A percentile compares a stretch with the other conserved stretches of the same genome.
These are phyloP conservation scores for Coelinius sp. DNA, from an alignment of 2,888 invertebrate genomes.

Conservation along the genomic window DNA sequence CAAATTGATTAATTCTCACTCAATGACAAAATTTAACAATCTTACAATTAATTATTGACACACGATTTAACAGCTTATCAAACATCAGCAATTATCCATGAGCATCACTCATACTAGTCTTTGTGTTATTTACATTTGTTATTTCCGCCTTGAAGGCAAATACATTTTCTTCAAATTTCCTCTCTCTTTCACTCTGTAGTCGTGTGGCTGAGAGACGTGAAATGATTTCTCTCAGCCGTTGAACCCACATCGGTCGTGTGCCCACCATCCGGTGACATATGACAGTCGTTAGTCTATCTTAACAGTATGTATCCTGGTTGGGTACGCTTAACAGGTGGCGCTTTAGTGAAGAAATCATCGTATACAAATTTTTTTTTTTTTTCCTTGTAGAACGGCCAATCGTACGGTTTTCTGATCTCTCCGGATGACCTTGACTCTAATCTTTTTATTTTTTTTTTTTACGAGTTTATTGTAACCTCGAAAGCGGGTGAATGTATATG, in stretches of 20 bases:
- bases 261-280: constrained; percentile 20
- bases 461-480: background rate
- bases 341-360: constrained; percentile 9
- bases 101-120: background rate
- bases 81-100: constrained; percentile 56
- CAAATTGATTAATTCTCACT: constrained; percentile 63
- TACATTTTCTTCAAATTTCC: constrained; percentile 30
- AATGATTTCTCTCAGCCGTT: constrained; percentile 29
- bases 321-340: constrained; percentile 31
- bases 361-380: no score
- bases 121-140: background rate
- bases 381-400: background rate
- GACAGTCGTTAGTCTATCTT: constrained; percentile 33
- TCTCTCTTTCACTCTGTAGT: constrained; percentile 24
- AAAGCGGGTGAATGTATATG: no score
- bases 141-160: constrained; percentile 18
- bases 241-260: constrained; percentile 27
- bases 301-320: background rate
- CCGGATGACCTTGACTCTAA: constrained; percentile 17
- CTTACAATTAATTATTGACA: background rate
- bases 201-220: constrained; percentile 24
- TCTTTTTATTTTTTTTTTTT: background rate
- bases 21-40: constrained; percentile 23
- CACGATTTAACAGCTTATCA: constrained; percentile 5
- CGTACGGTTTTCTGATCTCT: constrained; percentile 14